Percentiles rank a stretch among this genome's conserved stretches.
Evolutionary conservation across 2,113 vertebrate species (phyloP).

Genomic region (Psilopogon haemacephalus): DNA sequence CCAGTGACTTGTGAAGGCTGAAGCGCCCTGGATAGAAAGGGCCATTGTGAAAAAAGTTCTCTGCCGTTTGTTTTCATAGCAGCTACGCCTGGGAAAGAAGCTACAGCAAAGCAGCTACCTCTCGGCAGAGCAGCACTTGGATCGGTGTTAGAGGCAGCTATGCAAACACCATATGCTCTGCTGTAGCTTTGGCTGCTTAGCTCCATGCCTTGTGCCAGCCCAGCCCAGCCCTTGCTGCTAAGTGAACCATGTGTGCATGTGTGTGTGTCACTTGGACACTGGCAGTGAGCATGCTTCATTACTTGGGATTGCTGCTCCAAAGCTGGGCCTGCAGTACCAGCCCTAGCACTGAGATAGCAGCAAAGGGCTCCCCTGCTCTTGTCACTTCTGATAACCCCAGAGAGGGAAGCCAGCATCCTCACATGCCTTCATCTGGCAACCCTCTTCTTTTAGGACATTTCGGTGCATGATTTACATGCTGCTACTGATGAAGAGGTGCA

Average conservation of each 20-base stretch:
- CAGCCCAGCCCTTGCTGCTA: not conserved
- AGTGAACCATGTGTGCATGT: fast-evolving
- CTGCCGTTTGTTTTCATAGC: constrained; percentile 18
- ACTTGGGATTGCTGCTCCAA: not conserved
- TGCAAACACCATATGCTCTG: not conserved
- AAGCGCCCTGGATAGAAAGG: not conserved
- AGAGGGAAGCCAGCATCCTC: not conserved
- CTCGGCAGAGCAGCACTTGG: not conserved
- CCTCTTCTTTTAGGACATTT: not conserved
- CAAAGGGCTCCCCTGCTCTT: not conserved
- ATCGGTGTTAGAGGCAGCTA: not conserved
- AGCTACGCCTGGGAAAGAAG: constrained; percentile 27
- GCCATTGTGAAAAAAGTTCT: constrained; percentile 12
- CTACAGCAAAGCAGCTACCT: not conserved
- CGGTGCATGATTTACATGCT: not conserved
- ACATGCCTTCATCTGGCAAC: fast-evolving
- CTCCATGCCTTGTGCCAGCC: not conserved
- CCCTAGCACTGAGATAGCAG: not conserved
- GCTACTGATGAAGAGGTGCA: not conserved
- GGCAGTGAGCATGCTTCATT: fast-evolving
- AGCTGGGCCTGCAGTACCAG: not conserved
- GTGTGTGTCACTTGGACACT: not conserved
- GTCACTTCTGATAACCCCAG: not conserved
- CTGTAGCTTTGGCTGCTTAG: not conserved
- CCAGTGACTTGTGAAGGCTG: not conserved